phyloP scores from a whole-genome alignment of 2,888 invertebrate species.

The Globia sparganii region DNA sequence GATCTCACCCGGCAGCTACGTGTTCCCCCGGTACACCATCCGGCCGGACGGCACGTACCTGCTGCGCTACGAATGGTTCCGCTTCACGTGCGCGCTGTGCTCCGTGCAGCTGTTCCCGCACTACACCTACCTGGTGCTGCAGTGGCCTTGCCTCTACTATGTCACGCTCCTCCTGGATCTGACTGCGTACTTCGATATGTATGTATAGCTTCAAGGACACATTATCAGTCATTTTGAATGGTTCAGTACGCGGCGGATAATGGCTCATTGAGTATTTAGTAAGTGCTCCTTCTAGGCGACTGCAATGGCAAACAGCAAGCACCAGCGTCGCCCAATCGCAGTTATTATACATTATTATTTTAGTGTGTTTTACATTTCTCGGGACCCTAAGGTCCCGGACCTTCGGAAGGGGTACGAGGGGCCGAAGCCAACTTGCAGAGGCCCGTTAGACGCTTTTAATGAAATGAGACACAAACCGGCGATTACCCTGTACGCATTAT shows the following conservation, averaged over 20 bases:
- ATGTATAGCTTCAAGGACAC: slow-evolving; percentile 38
- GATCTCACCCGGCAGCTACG: slow-evolving; percentile 66
- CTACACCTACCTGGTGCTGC: slow-evolving; percentile 78
- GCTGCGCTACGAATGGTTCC: slow-evolving; percentile 78
- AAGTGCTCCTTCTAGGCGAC: background rate
- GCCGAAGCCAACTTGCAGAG: too few relatives aligned
- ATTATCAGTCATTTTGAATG: background rate
- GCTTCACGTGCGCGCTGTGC: slow-evolving; percentile 77
- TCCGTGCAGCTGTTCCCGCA: slow-evolving; percentile 77
- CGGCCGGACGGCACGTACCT: slow-evolving; percentile 82
- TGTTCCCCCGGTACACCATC: slow-evolving; percentile 84
- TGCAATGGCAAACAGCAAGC: background rate
- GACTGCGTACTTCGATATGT: slow-evolving; percentile 81
- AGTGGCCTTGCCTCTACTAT: slow-evolving; percentile 74
- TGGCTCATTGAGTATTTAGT: background rate
- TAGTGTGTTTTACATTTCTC: too few relatives aligned
- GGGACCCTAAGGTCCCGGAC: too few relatives aligned
- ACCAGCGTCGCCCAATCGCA: too few relatives aligned
- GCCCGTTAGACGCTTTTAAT: too few relatives aligned
- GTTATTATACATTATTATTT: too few relatives aligned
- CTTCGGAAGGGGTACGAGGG: too few relatives aligned
- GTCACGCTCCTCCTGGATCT: slow-evolving; percentile 73
- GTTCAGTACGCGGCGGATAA: background rate
- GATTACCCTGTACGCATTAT: too few relatives aligned
- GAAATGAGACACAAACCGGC: too few relatives aligned